Base-by-base conservation (phyloP, 1,140 invertebrate genomes). In the Drosophila saltans region DNA sequence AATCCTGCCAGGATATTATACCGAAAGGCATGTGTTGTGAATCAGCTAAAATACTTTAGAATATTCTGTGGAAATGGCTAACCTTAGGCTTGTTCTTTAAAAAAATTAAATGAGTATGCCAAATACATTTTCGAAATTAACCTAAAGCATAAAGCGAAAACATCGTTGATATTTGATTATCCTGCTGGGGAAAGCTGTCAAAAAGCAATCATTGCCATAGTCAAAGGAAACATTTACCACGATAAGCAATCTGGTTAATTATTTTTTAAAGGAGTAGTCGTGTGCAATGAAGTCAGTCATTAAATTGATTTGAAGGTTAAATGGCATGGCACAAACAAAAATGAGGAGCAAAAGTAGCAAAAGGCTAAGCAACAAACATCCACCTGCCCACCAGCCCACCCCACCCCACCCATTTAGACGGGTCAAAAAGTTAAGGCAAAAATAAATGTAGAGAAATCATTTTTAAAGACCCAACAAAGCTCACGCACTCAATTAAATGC, bases 401-500 rank as follows among this genome's bases (percentile, higher is more conserved):
- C 52, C 65, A 61, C 48, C 66, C 66, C 62, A 30, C 33, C 43
- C 66, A 61, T 52, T 62, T 63, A 64, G 21, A 52, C 8, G 24
- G 45, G 45, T 45, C n/a, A 66, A 65, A 75, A 78, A 60, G 40
- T 10, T 30, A 30, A 30, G 28, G 28, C 28, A 30, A 4, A 30
- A 16, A 16, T 16, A 58, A 74, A 61, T 66, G 66, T 33, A 33
- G 39, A 40, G 55, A 59, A 65, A 69, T 66, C 64, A 67, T 73
- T 77, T 84, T 77, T 80, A 80, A 77, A 62, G 68, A 52, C 45
- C 75, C 43, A 45, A 67, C 66, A 28, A 75, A 85, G 67, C 72
- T 65, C 80, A 86, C 80, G 83, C 83, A 89, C 80, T 83, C 84
- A 88, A 88, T 88, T 88, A 88, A 88, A 89, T 88, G 78, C 80